Conservation (phyloP, 2,113 vertebrate genomes). For the Piprites chloris region DNA sequence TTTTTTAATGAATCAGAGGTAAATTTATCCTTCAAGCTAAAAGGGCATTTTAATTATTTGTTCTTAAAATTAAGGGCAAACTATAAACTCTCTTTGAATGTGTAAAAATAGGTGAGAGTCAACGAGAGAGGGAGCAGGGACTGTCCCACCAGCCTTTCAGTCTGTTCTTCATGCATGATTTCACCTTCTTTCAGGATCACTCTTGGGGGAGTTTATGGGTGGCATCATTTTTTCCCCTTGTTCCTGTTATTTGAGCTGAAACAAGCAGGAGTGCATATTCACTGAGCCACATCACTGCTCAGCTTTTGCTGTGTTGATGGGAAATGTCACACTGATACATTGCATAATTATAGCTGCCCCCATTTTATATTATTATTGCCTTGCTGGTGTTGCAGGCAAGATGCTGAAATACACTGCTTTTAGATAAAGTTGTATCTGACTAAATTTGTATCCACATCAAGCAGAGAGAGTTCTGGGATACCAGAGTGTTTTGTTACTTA, state of each 20-base stretch:
- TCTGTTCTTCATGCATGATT: slow-evolving; percentile 46
- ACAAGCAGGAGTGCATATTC: neutral
- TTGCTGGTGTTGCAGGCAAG: neutral
- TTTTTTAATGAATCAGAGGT: neutral
- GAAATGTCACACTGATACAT: slow-evolving; percentile 15
- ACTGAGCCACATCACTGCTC: neutral
- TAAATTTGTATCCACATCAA: neutral
- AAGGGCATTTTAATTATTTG: neutral
- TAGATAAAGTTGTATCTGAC: neutral
- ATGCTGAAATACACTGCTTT: neutral
- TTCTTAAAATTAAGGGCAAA: neutral
- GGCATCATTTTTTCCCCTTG: neutral
- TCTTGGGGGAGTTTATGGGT: neutral
- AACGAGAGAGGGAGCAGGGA: neutral
- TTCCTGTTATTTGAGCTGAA: slow-evolving; percentile 1
- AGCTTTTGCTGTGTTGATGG: neutral
- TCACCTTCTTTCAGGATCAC: neutral
- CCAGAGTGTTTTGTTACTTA: neutral
- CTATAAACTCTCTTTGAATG: neutral
- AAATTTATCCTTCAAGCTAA: neutral
- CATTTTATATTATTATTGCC: neutral
- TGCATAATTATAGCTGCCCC: neutral
- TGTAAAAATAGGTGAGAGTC: neutral
- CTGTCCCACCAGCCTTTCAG: neutral
- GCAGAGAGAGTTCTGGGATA: neutral